These are phyloP conservation scores for Tetramorium bicarinatum DNA, from an alignment of 2,888 invertebrate genomes.

Conservation along the genomic window DNA sequence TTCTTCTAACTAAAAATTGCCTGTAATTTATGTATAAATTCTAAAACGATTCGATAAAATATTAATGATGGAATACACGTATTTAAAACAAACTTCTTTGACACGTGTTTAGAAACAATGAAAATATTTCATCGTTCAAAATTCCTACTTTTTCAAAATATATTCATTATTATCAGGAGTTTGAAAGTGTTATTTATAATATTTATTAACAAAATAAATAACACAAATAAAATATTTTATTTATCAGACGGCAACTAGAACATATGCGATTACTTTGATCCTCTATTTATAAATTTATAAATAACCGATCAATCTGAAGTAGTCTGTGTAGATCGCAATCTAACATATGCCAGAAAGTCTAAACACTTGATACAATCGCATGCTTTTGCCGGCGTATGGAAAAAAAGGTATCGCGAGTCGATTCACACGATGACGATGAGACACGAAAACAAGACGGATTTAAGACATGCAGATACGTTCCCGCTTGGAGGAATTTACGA, in stretches of 20 bases:
- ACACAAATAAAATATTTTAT: not conserved
- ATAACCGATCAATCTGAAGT: constrained; percentile 18
- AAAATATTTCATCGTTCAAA: not conserved
- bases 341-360: constrained; percentile 42
- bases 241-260: not conserved
- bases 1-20: not conserved
- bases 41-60: not conserved
- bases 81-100: not conserved
- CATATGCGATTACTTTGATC: not conserved
- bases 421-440: constrained; percentile 53
- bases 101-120: not conserved
- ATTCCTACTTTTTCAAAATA: not conserved
- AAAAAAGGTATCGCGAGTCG: constrained; percentile 51
- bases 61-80: not conserved
- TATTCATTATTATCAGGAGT: not conserved
- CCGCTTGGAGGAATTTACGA: constrained; percentile 71
- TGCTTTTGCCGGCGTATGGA: constrained; percentile 46
- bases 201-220: constrained; percentile 17
- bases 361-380: constrained; percentile 22
- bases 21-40: not conserved
- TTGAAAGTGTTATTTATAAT: not conserved
- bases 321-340: constrained; percentile 60
- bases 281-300: not conserved
- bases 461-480: constrained; percentile 65
- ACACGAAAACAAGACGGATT: constrained; percentile 61